phyloP scores from a whole-genome alignment of 2,113 vertebrate species.

The Xiphophorus maculatus region DNA sequence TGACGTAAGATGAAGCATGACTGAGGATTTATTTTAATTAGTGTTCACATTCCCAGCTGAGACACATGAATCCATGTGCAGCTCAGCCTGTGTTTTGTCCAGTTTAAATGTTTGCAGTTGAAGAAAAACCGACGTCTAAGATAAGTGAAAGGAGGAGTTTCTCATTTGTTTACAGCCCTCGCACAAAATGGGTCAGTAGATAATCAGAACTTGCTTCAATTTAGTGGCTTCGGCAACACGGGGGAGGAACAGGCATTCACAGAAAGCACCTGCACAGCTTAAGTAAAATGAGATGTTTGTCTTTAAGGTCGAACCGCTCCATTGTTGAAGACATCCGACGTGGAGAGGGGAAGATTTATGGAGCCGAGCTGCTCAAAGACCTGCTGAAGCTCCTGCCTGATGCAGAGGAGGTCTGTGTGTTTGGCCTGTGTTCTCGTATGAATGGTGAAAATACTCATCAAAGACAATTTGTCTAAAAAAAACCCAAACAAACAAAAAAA shows the following conservation, averaged over 20 bases:
- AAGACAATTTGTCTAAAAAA: conserved; percentile 18
- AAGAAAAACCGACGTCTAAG: no score
- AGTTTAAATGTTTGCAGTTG: no score
- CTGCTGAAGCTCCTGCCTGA: conserved; percentile 94
- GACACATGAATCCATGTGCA: no score
- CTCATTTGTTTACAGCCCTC: neutral
- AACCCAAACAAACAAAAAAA: neutral
- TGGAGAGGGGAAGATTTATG: conserved; percentile 87
- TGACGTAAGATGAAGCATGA: no score
- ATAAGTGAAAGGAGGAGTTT: no score
- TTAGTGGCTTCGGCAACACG: conserved; percentile 8
- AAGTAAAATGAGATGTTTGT: conserved; percentile 38
- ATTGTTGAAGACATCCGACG: conserved; percentile 91
- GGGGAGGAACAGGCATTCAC: neutral
- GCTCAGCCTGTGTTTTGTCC: no score
- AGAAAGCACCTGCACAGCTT: conserved; percentile 34
- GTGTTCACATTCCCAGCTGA: no score
- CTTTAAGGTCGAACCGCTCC: conserved; percentile 87
- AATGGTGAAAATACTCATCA: conserved; percentile 12
- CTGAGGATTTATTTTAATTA: no score
- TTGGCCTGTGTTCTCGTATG: conserved; percentile 9
- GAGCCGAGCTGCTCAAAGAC: conserved; percentile 89
- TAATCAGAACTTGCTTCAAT: neutral
- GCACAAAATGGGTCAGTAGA: neutral
- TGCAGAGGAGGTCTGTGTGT: conserved; percentile 87